Base-by-base conservation (phyloP, 2,113 vertebrate genomes). In the Aplodontia rufa region DNA sequence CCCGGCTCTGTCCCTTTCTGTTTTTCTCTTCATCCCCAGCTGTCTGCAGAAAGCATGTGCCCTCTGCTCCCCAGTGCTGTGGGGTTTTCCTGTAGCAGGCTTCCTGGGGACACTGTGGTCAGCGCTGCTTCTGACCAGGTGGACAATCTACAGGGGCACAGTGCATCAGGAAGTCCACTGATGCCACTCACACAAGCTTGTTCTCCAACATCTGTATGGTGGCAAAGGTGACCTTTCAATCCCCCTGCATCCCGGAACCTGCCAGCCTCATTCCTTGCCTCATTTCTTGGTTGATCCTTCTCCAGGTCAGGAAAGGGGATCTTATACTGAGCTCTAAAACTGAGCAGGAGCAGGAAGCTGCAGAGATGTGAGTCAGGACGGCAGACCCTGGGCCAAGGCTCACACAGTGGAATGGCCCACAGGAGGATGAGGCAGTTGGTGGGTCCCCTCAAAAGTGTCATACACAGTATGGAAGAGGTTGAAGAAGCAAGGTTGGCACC, bases 381-480 rank as follows among this genome's bases (percentile, higher is more conserved):
- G 20, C 10, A 47, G 82, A 62, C 14, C 5, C 10, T 68, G 49
- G 40, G 14, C 5, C 26, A 35, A 53, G 17, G 22, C 28, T 87
- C 40, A 6, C 22, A 14, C n/a, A 71, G 19, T 3, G 64, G 37
- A 74, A 49, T 2, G 5, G 51, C 14, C 42, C 11, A 24, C 1
- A 53, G 69, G 58, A 75, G 28, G 58, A 49, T 3, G 32, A 78
- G 42, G n/a, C 22, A 14, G 66, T 24, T 19, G 7, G 16, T 62
- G 62, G 20, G 24, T 62, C 58, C 42, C 32, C 32, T 85, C 37
- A 37, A 49, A 62, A 62, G 17, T 47, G 53, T 47, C 69, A 55
- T 26, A 16, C 3, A 1, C 11, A 37, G 5, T 69, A 7, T 3
- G 5, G 10, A 24, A 85, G 53, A 35, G 3, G 24, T 1, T 40